phyloP scores from a whole-genome alignment of 2,113 vertebrate genomes.

The Octodon degus region DNA sequence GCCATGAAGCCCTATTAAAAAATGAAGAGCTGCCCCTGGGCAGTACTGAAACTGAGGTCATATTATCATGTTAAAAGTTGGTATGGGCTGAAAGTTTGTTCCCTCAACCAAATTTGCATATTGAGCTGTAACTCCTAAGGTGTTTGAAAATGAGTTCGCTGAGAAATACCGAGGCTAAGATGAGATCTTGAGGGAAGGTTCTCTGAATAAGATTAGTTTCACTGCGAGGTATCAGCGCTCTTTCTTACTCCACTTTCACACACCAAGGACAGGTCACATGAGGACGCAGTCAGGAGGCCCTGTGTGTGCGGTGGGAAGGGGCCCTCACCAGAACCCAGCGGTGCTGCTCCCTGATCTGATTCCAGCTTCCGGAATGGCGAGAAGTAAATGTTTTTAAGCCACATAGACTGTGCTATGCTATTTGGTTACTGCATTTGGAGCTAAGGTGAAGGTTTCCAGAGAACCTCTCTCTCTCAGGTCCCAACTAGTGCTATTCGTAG shows the following conservation, averaged over 20 bases:
- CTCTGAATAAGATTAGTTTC: neutral
- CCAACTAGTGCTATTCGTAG: neutral
- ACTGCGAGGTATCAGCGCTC: neutral
- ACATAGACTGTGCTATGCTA: neutral
- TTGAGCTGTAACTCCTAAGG: neutral
- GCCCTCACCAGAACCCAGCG: neutral
- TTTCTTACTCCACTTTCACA: accelerated
- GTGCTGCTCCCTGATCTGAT: neutral
- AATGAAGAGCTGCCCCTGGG: neutral
- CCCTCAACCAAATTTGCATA: neutral
- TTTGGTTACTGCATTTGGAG: neutral
- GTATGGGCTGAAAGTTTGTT: neutral
- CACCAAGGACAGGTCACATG: neutral
- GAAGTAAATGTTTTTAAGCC: neutral
- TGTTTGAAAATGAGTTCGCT: neutral
- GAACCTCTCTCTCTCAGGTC: neutral
- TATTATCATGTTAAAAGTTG: neutral
- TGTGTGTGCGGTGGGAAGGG: neutral
- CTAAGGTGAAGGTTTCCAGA: neutral
- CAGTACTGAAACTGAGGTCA: neutral
- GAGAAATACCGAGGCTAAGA: neutral
- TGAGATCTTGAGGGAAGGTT: neutral
- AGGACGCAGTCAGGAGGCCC: neutral
- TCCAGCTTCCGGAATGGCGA: neutral
- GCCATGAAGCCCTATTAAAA: neutral